Evolutionary conservation across 2,888 invertebrate species (phyloP).

Genomic region (Drosophila cracens): DNA sequence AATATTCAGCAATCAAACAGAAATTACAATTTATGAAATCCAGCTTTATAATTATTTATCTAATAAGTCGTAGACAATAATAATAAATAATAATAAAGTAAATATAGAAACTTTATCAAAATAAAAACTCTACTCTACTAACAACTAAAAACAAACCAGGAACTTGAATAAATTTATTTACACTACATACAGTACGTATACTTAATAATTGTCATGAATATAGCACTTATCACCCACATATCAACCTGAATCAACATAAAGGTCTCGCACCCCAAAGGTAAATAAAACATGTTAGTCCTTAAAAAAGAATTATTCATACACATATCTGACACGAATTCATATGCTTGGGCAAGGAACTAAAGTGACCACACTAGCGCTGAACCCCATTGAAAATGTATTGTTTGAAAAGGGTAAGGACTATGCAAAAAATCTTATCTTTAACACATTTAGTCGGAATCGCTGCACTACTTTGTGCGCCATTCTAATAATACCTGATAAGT

Average conservation of each 20-base stretch:
- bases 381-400: neutral
- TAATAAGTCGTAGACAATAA: no score
- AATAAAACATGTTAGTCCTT: neutral
- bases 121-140: neutral
- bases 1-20: neutral
- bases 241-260: neutral
- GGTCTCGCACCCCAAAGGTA: neutral
- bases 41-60: no score
- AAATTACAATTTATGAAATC: no score
- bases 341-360: neutral
- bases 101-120: neutral
- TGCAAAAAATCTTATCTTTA: slow-evolving; percentile 13
- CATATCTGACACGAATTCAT: neutral
- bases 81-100: neutral
- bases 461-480: slow-evolving; percentile 5
- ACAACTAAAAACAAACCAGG: neutral
- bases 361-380: neutral
- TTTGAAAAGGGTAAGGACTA: neutral
- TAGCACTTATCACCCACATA: neutral
- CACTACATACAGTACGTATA: neutral
- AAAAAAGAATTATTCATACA: neutral
- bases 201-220: neutral
- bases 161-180: neutral
- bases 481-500: slow-evolving; percentile 15
- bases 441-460: slow-evolving; percentile 31